Evolutionary conservation across 1,140 invertebrate species (phyloP).

Genomic region (Drosophila mauritiana): DNA sequence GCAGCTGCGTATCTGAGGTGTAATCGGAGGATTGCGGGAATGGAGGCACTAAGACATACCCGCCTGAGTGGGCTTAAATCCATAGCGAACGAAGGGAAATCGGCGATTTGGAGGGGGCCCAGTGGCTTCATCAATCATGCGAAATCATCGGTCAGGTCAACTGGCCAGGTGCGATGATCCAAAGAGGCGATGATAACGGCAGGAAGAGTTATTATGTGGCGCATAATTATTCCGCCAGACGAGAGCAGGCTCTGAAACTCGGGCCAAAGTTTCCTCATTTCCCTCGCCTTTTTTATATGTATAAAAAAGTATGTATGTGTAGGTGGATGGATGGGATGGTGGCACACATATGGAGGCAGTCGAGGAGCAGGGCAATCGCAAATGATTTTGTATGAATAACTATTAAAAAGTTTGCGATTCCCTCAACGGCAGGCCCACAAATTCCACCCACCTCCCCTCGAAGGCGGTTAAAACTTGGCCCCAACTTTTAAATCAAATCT

Average conservation of each 20-base stretch:
- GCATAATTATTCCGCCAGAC: slow-evolving; percentile 36
- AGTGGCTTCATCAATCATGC: slow-evolving; percentile 13
- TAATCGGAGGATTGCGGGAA: not conserved
- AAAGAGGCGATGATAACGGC: not conserved
- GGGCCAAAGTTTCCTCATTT: slow-evolving; percentile 44
- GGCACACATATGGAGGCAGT: slow-evolving; percentile 1
- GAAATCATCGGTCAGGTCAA: slow-evolving; percentile 11
- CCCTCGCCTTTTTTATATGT: not conserved
- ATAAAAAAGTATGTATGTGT: no score
- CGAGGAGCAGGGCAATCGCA: slow-evolving; percentile 46
- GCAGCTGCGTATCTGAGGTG: slow-evolving; percentile 3
- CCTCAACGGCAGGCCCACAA: slow-evolving; percentile 17
- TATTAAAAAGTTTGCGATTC: slow-evolving; percentile 74
- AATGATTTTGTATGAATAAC: slow-evolving; percentile 79
- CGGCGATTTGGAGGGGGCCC: no score
- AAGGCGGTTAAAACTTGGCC: slow-evolving; percentile 30
- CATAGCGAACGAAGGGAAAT: no score
- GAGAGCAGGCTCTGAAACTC: slow-evolving; percentile 12
- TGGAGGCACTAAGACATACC: not conserved
- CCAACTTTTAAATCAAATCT: slow-evolving; percentile 52
- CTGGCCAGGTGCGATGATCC: slow-evolving; percentile 11
- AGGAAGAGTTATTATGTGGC: not conserved
- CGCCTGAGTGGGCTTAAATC: not conserved
- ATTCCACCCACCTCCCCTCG: not conserved
- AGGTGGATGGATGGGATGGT: no score